Evolutionary conservation across 1,140 invertebrate species (phyloP).

Genomic region (Eubasilissa regina): DNA sequence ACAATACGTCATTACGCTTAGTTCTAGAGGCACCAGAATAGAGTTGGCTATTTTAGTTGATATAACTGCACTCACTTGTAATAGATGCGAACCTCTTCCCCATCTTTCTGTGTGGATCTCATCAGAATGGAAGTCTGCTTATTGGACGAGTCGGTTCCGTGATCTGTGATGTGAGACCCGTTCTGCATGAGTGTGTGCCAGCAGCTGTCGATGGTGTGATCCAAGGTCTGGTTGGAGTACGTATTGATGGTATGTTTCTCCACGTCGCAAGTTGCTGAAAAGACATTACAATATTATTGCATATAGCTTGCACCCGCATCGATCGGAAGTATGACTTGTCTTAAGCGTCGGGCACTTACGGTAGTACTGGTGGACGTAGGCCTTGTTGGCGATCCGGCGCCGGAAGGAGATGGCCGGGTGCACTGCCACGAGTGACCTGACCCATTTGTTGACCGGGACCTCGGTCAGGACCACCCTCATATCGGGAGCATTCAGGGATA

Average conservation of each 20-base stretch:
- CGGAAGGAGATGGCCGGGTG: slow-evolving; percentile 66
- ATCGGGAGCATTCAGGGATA: slow-evolving; percentile 66
- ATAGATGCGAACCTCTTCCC: slow-evolving; percentile 66
- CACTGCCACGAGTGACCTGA: slow-evolving; percentile 63
- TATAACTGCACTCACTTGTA: slow-evolving; percentile 63
- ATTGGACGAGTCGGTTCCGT: slow-evolving; percentile 58
- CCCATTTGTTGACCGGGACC: slow-evolving; percentile 63
- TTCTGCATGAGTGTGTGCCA: slow-evolving; percentile 77
- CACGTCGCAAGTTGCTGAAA: slow-evolving; percentile 75
- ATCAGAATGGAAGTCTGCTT: slow-evolving; percentile 64
- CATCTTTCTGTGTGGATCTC: slow-evolving; percentile 46
- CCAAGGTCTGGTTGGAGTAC: slow-evolving; percentile 76
- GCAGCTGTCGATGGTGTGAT: slow-evolving; percentile 71
- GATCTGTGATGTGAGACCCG: slow-evolving; percentile 62
- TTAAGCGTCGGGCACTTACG: slow-evolving; percentile 65
- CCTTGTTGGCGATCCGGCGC: slow-evolving; percentile 65
- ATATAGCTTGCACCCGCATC: neutral
- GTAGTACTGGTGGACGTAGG: slow-evolving; percentile 64
- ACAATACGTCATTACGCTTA: slow-evolving; percentile 1
- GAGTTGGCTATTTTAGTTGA: neutral
- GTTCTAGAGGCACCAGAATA: too few species aligned
- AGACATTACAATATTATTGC: slow-evolving; percentile 60
- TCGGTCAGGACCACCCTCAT: slow-evolving; percentile 66
- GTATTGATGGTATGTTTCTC: slow-evolving; percentile 73
- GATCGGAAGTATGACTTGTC: neutral